phyloP scores from a whole-genome alignment of 2,888 invertebrate genomes.

The Bellardia pandia region DNA sequence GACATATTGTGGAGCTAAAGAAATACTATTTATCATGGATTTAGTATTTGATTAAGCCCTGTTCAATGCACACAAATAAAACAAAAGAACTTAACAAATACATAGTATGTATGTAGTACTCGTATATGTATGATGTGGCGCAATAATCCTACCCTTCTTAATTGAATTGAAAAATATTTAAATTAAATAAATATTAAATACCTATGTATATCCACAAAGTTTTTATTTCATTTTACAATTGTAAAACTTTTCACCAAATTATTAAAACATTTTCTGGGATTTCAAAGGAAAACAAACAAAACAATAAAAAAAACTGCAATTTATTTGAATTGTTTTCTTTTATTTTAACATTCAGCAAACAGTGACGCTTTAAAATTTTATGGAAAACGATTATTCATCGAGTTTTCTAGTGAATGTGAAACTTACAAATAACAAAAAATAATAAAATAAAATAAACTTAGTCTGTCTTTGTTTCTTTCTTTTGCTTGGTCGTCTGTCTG shows the following conservation, averaged over 20 bases:
- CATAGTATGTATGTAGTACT: not conserved
- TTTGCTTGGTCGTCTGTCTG: not conserved
- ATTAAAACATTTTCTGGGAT: not conserved
- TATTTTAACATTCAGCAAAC: conserved; percentile 45
- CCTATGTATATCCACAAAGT: not conserved
- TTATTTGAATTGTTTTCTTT: conserved; percentile 23
- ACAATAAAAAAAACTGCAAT: not conserved
- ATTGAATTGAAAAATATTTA: not conserved
- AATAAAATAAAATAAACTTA: conserved; percentile 29
- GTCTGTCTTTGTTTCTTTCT: conserved; percentile 17
- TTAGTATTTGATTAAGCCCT: conserved; percentile 43
- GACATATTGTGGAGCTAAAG: conserved; percentile 7
- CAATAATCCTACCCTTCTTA: too few species aligned
- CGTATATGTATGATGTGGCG: too few species aligned
- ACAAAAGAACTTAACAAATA: not conserved
- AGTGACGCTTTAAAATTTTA: conserved; percentile 57
- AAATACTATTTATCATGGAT: conserved; percentile 19
- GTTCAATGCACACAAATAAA: conserved; percentile 1
- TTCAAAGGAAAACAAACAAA: not conserved
- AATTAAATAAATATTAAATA: not conserved
- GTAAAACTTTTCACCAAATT: not conserved
- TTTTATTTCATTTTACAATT: not conserved
- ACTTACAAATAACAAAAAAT: conserved; percentile 26
- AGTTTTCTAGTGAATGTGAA: conserved; percentile 52
- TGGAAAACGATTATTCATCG: conserved; percentile 67